phyloP scores from a whole-genome alignment of 2,888 invertebrate genomes.

The Halocaridina rubra region DNA sequence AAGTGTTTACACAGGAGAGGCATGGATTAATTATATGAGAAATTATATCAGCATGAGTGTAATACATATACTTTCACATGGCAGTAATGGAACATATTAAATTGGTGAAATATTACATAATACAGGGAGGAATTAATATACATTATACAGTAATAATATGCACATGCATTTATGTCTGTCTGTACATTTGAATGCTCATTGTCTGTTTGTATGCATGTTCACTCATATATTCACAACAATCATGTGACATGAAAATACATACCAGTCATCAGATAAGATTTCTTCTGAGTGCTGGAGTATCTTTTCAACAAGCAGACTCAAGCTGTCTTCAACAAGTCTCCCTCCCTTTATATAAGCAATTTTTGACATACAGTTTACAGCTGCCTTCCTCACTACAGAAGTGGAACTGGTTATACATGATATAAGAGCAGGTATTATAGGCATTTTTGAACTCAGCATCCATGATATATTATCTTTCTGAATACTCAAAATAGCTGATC shows the following conservation, averaged over 20 bases:
- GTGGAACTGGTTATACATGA: not conserved
- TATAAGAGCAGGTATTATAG: slow-evolving; percentile 29
- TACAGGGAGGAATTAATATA: not conserved
- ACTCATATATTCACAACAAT: no score
- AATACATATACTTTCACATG: no score
- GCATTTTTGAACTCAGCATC: slow-evolving; percentile 12
- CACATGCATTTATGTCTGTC: not conserved
- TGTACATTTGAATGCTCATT: no score
- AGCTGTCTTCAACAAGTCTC: not conserved
- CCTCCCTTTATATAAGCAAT: not conserved
- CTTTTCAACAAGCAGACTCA: not conserved
- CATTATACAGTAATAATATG: not conserved
- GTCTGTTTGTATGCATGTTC: no score
- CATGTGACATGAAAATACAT: no score
- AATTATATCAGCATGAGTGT: no score
- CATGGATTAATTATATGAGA: no score
- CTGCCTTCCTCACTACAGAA: not conserved
- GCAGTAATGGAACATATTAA: not conserved
- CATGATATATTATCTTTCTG: slow-evolving; percentile 1
- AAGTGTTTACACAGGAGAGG: no score
- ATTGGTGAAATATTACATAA: not conserved
- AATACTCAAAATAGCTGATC: not conserved
- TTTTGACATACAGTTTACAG: not conserved
- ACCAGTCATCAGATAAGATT: slow-evolving; percentile 20
- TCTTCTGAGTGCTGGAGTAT: slow-evolving; percentile 13